phyloP scores from a whole-genome alignment of 2,888 invertebrate genomes.

The Diaphora mendica region DNA sequence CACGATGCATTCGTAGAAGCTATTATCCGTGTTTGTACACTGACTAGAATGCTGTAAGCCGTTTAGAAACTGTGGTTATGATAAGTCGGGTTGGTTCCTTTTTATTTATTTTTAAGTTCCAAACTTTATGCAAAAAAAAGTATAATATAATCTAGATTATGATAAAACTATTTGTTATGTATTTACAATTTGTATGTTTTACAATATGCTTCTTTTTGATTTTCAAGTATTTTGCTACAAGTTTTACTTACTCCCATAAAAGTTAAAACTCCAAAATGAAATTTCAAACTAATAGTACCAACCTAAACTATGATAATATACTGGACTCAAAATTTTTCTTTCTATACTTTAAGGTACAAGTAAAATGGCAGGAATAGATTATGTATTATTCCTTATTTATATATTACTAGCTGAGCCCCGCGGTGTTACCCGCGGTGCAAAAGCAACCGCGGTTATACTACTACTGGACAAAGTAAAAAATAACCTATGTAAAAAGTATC shows the following conservation, averaged over 20 bases:
- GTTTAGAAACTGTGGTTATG: conserved; percentile 17
- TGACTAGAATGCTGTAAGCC: conserved; percentile 25
- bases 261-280: background rate
- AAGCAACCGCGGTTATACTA: no score
- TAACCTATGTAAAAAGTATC: no score
- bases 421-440: no score
- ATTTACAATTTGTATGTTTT: background rate
- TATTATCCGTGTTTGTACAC: conserved; percentile 45
- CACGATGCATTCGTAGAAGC: conserved; percentile 36
- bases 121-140: background rate
- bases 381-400: no score
- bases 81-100: background rate
- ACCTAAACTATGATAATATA: background rate
- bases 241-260: background rate
- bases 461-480: no score
- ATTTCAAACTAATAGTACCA: background rate
- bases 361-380: background rate
- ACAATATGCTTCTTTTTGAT: background rate
- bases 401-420: no score
- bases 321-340: background rate
- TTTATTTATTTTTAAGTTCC: background rate
- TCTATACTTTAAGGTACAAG: background rate
- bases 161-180: background rate
- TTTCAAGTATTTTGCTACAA: background rate
- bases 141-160: background rate